Conservation (phyloP, 2,113 vertebrate genomes). For the Trematocara stigmaticum region DNA sequence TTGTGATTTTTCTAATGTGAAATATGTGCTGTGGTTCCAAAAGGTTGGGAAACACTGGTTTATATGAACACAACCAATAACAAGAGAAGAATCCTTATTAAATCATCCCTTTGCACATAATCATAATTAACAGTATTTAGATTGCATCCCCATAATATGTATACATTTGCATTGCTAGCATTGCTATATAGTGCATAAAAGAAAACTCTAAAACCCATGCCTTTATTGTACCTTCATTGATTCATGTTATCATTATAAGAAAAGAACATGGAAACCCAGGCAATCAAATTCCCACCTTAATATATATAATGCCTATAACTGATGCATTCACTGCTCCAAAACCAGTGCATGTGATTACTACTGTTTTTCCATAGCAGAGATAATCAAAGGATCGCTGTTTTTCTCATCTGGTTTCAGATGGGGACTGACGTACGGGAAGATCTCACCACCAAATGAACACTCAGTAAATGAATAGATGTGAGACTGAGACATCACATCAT, state of each 20-base stretch:
- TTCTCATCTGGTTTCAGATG: not conserved
- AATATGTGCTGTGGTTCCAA: no score
- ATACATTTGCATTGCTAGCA: not conserved
- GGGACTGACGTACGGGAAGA: slow-evolving; percentile 75
- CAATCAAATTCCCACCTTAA: not conserved
- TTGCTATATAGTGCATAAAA: not conserved
- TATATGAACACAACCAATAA: no score
- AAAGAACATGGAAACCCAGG: not conserved
- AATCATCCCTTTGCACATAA: not conserved
- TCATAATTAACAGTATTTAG: not conserved
- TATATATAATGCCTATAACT: not conserved
- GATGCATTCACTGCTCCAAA: not conserved
- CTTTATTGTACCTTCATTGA: not conserved
- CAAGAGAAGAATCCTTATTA: not conserved
- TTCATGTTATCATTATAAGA: not conserved
- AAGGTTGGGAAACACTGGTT: not conserved
- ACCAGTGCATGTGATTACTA: not conserved
- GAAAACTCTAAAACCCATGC: not conserved
- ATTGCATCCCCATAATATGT: not conserved
- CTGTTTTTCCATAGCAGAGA: slow-evolving; percentile 16
- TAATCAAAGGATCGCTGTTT: slow-evolving; percentile 43
- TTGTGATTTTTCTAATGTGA: no score
- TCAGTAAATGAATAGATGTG: slow-evolving; percentile 77
- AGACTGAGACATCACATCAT: slow-evolving; percentile 50
- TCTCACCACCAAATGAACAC: not conserved